Percentiles rank a stretch among this genome's conserved stretches.
Evolutionary conservation across 2,113 vertebrate species (phyloP).

Genomic region (Nanorana parkeri): DNA sequence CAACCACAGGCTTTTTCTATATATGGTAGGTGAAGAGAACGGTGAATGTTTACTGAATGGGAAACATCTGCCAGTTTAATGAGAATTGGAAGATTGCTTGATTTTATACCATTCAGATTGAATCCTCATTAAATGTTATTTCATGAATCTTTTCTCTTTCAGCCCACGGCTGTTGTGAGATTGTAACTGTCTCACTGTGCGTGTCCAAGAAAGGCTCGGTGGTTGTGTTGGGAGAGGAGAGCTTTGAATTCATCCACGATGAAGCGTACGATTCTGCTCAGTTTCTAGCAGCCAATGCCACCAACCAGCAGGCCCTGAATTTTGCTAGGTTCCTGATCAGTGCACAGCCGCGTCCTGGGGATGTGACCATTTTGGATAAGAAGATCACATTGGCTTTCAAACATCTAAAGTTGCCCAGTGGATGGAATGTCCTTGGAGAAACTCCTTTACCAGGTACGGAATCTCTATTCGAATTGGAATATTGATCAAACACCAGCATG

Average conservation of each 20-base stretch:
- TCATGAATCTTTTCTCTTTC: conserved; percentile 42
- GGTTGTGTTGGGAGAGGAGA: conserved; percentile 78
- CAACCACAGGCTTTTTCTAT: no score
- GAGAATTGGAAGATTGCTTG: no score
- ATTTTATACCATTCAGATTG: no score
- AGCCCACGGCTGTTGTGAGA: conserved; percentile 95
- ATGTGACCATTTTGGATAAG: conserved; percentile 87
- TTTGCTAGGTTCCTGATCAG: conserved; percentile 86
- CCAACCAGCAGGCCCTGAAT: conserved; percentile 84
- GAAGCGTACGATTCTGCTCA: conserved; percentile 92
- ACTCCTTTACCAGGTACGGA: conserved; percentile 72
- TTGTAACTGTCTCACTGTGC: conserved; percentile 86
- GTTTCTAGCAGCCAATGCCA: conserved; percentile 87
- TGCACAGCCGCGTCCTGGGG: conserved; percentile 81
- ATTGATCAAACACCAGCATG: no score
- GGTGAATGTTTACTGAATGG: no score
- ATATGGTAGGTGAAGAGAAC: no score
- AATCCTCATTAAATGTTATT: not conserved
- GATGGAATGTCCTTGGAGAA: conserved; percentile 88
- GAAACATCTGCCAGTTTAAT: no score
- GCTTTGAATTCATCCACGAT: conserved; percentile 88
- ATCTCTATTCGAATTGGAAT: not conserved
- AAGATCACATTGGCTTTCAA: conserved; percentile 87
- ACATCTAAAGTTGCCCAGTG: conserved; percentile 83
- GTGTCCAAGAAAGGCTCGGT: conserved; percentile 73